Evolutionary conservation across 2,797 vertebrate species (phyloP).

Genomic region (Chrysocyon brachyurus): DNA sequence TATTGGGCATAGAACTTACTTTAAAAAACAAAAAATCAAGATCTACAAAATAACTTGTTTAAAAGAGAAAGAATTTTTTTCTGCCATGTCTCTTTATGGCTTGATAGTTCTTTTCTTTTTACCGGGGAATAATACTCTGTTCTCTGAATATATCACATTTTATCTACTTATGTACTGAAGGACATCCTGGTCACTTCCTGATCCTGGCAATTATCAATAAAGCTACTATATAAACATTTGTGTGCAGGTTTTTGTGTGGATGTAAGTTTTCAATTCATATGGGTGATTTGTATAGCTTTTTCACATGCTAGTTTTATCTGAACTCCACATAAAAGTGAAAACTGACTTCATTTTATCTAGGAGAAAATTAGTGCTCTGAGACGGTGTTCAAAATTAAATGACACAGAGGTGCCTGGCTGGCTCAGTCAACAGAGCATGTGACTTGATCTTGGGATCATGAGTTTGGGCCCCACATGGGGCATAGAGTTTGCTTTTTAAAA

Average conservation of each 20-base stretch:
- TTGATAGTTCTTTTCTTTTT: not conserved
- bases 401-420: not conserved
- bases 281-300: not conserved
- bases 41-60: not conserved
- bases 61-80: not conserved
- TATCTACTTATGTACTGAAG: not conserved
- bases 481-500: not conserved
- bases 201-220: not conserved
- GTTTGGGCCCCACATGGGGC: not conserved
- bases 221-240: not conserved
- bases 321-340: constrained; percentile 46
- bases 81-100: not conserved
- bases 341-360: not conserved
- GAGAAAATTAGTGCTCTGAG: not conserved
- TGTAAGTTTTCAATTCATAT: not conserved
- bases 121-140: not conserved
- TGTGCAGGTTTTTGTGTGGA: not conserved
- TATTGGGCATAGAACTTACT: not conserved
- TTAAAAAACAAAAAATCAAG: not conserved
- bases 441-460: not conserved
- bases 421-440: not conserved
- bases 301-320: constrained; percentile 20
- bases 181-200: not conserved
- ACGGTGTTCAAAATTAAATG: not conserved
- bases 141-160: not conserved